These are phyloP conservation scores for Cotesia chilonis DNA, from an alignment of 1,140 invertebrate species.

Conservation along the genomic window DNA sequence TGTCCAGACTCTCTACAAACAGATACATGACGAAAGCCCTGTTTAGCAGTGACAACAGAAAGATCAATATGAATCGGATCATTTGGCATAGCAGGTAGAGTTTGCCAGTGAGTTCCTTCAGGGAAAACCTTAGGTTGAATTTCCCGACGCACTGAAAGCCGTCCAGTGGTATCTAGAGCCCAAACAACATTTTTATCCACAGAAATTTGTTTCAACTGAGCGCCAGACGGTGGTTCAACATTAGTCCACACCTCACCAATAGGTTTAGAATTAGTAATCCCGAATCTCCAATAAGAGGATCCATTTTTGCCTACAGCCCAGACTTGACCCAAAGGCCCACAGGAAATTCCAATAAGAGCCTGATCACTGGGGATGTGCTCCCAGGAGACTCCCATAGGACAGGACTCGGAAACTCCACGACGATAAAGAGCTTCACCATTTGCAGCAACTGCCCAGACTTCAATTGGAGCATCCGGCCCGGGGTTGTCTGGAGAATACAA, in stretches of 20 bases:
- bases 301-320: constrained; percentile 89
- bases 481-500: constrained; percentile 68
- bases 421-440: constrained; percentile 85
- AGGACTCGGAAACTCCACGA: constrained; percentile 75
- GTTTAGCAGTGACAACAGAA: constrained; percentile 57
- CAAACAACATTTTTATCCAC: constrained; percentile 76
- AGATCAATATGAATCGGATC: constrained; percentile 69
- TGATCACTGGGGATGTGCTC: constrained; percentile 81
- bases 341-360: constrained; percentile 77
- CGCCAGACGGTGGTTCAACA: constrained; percentile 72
- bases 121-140: constrained; percentile 73
- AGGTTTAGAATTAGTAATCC: constrained; percentile 72
- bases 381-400: constrained; percentile 78
- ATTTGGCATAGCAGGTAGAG: constrained; percentile 68
- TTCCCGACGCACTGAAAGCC: constrained; percentile 74
- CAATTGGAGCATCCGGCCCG: constrained; percentile 63
- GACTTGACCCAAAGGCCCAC: constrained; percentile 74
- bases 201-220: constrained; percentile 80
- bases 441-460: constrained; percentile 82
- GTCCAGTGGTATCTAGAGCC: constrained; percentile 72
- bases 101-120: constrained; percentile 79
- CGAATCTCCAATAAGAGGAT: constrained; percentile 80
- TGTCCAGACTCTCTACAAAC: constrained; percentile 68
- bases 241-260: constrained; percentile 71
- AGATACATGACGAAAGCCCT: constrained; percentile 73